Evolutionary conservation across 2,797 vertebrate genomes (phyloP).

Genomic region (Trematomus bernacchii): DNA sequence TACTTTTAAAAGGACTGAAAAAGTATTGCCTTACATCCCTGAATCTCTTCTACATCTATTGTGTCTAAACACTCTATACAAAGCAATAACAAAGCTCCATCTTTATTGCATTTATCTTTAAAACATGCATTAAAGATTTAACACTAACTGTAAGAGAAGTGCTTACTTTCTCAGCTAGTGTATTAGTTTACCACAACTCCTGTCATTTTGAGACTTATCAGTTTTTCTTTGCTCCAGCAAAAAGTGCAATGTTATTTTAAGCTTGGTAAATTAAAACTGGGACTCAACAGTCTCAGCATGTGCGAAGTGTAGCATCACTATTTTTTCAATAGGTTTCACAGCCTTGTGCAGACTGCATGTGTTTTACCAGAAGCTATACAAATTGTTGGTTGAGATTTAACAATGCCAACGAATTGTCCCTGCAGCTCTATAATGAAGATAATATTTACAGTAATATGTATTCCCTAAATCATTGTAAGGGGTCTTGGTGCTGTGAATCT

Average conservation of each 20-base stretch:
- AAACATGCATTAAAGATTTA: too few relatives aligned
- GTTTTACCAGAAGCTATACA: slow-evolving; percentile 15
- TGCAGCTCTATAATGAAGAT: slow-evolving; percentile 20
- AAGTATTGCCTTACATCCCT: not conserved
- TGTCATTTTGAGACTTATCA: not conserved
- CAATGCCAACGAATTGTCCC: slow-evolving; percentile 18
- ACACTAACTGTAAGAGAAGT: not conserved
- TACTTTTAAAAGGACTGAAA: slow-evolving; percentile 19
- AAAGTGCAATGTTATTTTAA: slow-evolving; percentile 2
- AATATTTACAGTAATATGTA: slow-evolving; percentile 29
- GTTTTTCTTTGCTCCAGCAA: not conserved
- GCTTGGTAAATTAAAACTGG: not conserved
- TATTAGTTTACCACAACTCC: slow-evolving; percentile 2
- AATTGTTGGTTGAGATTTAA: slow-evolving; percentile 13
- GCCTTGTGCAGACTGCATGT: not conserved
- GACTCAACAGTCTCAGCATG: not conserved
- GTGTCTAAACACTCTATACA: not conserved
- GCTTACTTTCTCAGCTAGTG: not conserved
- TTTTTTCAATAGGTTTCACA: slow-evolving; percentile 9
- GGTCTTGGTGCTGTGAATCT: slow-evolving; percentile 3
- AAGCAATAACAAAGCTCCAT: not conserved
- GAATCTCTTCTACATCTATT: not conserved
- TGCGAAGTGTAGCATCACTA: not conserved
- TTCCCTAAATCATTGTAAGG: slow-evolving; percentile 8
- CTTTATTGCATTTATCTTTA: not conserved